phyloP scores from a whole-genome alignment of 2,888 invertebrate species.

The Pemphredon lugubris region DNA sequence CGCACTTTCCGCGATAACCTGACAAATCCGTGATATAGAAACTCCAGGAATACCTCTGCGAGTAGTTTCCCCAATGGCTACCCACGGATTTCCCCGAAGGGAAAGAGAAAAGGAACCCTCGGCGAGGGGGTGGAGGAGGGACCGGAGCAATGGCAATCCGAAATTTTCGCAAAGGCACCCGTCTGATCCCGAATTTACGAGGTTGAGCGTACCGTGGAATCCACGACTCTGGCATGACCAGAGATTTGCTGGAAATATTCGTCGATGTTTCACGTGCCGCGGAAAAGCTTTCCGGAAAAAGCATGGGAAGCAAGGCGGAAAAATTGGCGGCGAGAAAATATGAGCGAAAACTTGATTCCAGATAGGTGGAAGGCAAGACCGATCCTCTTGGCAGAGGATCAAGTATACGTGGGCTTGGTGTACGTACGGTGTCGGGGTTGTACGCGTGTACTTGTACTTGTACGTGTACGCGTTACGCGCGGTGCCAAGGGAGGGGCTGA shows the following conservation, averaged over 20 bases:
- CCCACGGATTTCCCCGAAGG: not conserved
- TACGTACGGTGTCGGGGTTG: conserved; percentile 14
- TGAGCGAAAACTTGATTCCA: conserved; percentile 63
- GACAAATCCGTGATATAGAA: not conserved
- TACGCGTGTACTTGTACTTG: conserved; percentile 19
- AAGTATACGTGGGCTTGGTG: conserved; percentile 40
- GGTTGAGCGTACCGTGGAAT: conserved; percentile 29
- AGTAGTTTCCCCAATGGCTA: not conserved
- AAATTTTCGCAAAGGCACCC: conserved; percentile 25
- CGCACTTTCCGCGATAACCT: not conserved
- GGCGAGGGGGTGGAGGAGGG: conserved; percentile 11
- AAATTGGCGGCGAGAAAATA: conserved; percentile 67
- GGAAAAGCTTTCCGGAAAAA: conserved; percentile 38
- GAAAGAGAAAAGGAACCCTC: conserved; percentile 14
- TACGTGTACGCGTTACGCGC: not conserved
- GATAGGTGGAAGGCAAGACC: conserved; percentile 32
- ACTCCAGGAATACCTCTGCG: not conserved
- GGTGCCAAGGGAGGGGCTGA: not conserved
- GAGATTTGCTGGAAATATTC: conserved; percentile 45
- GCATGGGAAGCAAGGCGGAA: conserved; percentile 63
- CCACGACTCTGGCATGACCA: conserved; percentile 12
- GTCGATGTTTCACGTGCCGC: conserved; percentile 49
- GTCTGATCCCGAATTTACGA: conserved; percentile 42
- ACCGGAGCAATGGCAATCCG: conserved; percentile 26
- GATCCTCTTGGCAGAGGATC: conserved; percentile 68